phyloP scores from a whole-genome alignment of 2,113 vertebrate species.

The Cyanocitta stelleri region DNA sequence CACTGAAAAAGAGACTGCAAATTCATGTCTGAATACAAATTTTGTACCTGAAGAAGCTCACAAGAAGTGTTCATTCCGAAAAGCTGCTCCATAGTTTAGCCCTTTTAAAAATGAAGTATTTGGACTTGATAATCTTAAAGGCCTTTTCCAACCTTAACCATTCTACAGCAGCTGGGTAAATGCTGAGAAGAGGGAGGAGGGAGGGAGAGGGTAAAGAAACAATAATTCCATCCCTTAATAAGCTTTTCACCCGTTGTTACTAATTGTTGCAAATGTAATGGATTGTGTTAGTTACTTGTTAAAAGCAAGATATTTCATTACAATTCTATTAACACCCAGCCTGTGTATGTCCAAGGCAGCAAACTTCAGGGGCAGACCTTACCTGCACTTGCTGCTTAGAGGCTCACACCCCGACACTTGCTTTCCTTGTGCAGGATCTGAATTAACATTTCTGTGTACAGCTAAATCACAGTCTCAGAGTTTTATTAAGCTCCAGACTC shows the following conservation, averaged over 20 bases:
- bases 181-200: not conserved
- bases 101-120: not conserved
- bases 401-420: not conserved
- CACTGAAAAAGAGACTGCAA: not conserved
- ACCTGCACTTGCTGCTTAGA: not conserved
- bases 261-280: not conserved
- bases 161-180: not conserved
- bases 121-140: not conserved
- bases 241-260: not conserved
- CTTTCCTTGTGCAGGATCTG: not conserved
- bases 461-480: not conserved
- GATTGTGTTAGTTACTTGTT: not conserved
- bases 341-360: not conserved
- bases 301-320: not conserved
- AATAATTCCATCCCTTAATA: not conserved
- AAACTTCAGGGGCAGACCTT: not conserved
- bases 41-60: not conserved
- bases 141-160: not conserved
- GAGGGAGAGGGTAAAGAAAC: not conserved
- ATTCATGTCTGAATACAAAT: not conserved
- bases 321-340: accelerated
- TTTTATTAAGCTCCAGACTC: not conserved
- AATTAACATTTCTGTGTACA: not conserved
- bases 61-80: not conserved
- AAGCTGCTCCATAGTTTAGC: not conserved